These are phyloP conservation scores for Heteropelma amictum DNA, from an alignment of 2,888 invertebrate species.

Conservation along the genomic window DNA sequence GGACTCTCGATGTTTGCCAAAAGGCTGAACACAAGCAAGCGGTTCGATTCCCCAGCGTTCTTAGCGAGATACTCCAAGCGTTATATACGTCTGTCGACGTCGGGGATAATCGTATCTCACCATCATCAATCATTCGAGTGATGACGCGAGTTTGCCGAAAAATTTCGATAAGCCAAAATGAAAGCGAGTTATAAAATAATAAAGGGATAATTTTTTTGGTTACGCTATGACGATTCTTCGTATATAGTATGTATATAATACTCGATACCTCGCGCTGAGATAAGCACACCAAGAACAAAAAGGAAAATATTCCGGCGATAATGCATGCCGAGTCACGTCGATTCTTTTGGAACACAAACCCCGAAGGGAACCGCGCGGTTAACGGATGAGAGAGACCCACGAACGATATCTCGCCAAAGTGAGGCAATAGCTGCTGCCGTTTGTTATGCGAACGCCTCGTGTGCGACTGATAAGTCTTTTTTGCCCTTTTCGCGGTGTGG, in stretches of 20 bases:
- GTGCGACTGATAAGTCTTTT: conserved; percentile 62
- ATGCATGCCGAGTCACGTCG: conserved; percentile 75
- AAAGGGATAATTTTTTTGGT: conserved; percentile 10
- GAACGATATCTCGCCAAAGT: conserved; percentile 25
- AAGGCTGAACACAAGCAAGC: conserved; percentile 57
- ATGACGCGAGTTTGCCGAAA: background rate
- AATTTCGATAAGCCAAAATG: background rate
- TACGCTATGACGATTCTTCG: conserved; percentile 16
- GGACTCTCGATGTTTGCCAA: conserved; percentile 62
- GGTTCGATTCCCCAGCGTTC: background rate
- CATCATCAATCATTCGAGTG: conserved; percentile 28
- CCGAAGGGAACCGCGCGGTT: conserved; percentile 27
- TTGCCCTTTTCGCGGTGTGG: conserved; percentile 34
- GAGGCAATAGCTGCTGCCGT: conserved; percentile 53
- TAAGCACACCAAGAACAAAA: conserved; percentile 10
- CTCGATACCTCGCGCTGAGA: conserved; percentile 6
- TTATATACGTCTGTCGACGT: conserved; percentile 1
- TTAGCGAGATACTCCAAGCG: conserved; percentile 26
- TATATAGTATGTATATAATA: too few species aligned
- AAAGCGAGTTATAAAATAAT: conserved; percentile 27
- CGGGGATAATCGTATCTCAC: conserved; percentile 8
- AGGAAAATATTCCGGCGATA: conserved; percentile 61
- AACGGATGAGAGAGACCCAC: conserved; percentile 26
- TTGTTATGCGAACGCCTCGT: conserved; percentile 62
- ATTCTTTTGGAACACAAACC: conserved; percentile 18